Evolutionary conservation across 2,888 invertebrate species (phyloP), one percentile per base, ranked within the genome.

Genomic region (Acronicta leporina): DNA sequence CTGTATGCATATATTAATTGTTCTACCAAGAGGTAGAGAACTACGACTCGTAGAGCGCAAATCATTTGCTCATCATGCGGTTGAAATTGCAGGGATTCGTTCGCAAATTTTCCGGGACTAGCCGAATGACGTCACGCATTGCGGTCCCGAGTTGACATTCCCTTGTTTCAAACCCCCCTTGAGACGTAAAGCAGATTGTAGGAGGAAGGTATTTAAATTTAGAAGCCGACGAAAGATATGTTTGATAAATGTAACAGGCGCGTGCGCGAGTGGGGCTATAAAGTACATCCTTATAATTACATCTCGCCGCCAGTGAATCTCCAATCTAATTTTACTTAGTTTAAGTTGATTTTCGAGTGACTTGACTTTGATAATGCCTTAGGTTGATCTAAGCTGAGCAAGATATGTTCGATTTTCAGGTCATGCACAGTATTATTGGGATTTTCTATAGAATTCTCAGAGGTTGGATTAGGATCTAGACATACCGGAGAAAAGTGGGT

Each of bases 141-240:
- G 13, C 4, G 13, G 35, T 33, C 11, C 35, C 6, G 5, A 2
- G 38, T 33, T 38, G 38, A 38, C 38, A 38, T n/a, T 13, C 38
- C n/a, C 38, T 27, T 27, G 14, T 25, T 11, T 15, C 7, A 40
- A 71, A 61, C 46, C 42, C 38, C 38, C 20, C 52, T 62, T 62
- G 68, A 72, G 66, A 69, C 67, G n/a, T n/a, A 53, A 48, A 61
- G 66, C 44, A 53, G 55, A 67, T 72, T 57, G 72, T 38, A 55
- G 16, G 35, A 35, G 2, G 25, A 38, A 65, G 45, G 48, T 56
- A 47, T 69, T 56, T 72, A 61, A 72, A 69, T 73, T 72, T 45
- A 47, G 67, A 64, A 67, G 33, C 49, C 25, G 15, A 44, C 46
- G 27, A 52, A 53, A 61, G 38, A 58, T 41, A 56, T 25, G 48